Conservation (phyloP, 2,888 invertebrate genomes). For the Eupeodes luniger region DNA sequence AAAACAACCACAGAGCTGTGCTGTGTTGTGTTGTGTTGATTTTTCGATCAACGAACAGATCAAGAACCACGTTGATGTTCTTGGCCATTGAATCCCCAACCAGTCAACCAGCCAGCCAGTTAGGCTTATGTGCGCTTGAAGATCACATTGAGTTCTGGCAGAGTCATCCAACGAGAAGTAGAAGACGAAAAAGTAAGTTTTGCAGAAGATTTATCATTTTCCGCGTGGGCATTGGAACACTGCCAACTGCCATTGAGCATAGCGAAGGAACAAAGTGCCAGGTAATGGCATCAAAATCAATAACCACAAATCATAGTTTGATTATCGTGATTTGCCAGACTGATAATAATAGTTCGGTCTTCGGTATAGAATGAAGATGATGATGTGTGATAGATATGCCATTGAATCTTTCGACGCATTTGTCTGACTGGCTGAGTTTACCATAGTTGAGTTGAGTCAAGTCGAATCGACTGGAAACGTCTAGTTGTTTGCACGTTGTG, state of each 20-base stretch:
- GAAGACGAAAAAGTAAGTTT: slow-evolving; percentile 52
- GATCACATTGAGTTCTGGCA: slow-evolving; percentile 38
- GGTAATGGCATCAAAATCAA: slow-evolving; percentile 75
- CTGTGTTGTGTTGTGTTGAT: slow-evolving; percentile 54
- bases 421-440: not conserved
- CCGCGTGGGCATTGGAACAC: slow-evolving; percentile 63
- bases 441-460: not conserved
- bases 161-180: not conserved
- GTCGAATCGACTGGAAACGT: not conserved
- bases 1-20: not conserved
- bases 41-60: slow-evolving; percentile 58
- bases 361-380: slow-evolving; percentile 49
- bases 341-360: slow-evolving; percentile 56
- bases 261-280: slow-evolving; percentile 71
- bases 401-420: slow-evolving; percentile 38
- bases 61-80: slow-evolving; percentile 40
- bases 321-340: slow-evolving; percentile 70
- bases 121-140: not conserved
- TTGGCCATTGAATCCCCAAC: not conserved
- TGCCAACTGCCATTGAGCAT: not conserved
- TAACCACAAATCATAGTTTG: slow-evolving; percentile 76
- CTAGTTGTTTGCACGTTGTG: slow-evolving; percentile 50
- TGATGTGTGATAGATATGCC: slow-evolving; percentile 72
- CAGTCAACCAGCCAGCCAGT: not conserved
- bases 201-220: slow-evolving; percentile 68